Evolutionary conservation across 2,113 vertebrate genomes (phyloP).

Genomic region (Campylorhamphus procurvoides): DNA sequence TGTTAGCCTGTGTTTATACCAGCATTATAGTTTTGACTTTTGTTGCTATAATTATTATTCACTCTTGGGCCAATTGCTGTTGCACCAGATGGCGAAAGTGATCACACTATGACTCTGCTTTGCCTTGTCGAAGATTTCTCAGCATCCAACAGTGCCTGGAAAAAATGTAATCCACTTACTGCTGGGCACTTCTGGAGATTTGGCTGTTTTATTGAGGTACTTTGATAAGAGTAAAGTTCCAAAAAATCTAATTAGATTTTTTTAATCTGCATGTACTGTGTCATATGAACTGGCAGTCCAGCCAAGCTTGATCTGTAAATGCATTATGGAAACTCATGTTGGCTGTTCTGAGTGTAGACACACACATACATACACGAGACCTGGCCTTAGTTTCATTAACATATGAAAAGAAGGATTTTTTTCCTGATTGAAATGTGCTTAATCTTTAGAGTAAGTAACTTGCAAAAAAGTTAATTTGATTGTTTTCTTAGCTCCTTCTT

Average conservation of each 20-base stretch:
- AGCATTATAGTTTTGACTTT: neutral
- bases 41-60: neutral
- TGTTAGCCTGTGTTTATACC: neutral
- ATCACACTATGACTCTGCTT: neutral
- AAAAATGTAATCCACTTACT: neutral
- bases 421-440: neutral
- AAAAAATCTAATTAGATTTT: neutral
- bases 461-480: neutral
- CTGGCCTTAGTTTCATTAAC: neutral
- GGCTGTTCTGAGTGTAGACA: accelerated
- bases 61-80: neutral
- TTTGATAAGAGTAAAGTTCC: neutral
- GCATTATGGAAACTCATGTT: neutral
- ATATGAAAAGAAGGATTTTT: neutral
- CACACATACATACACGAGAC: neutral
- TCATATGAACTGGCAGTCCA: neutral
- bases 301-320: neutral
- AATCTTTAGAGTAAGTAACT: neutral
- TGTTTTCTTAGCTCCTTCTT: neutral
- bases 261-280: neutral
- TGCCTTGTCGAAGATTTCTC: neutral
- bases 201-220: neutral
- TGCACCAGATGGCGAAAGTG: neutral
- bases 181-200: neutral
- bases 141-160: neutral